Base-by-base conservation (phyloP, 2,888 invertebrate species). In the Meiosimyza decipiens region DNA sequence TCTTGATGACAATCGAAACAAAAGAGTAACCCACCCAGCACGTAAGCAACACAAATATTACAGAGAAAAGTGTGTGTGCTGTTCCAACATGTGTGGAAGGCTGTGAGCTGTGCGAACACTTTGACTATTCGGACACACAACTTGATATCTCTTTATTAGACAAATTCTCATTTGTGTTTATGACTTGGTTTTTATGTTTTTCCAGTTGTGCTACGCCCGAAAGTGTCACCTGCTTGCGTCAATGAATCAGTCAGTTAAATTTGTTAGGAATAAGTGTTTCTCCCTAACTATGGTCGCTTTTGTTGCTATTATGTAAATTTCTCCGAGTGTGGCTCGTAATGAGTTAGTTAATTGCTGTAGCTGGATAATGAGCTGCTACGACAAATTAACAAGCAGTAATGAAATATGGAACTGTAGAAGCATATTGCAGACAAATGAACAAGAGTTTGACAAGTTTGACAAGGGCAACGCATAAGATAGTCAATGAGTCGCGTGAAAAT, bases 151-250 rank as follows among this genome's bases (percentile, higher is more conserved):
- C 55, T 18, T 57, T 57, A 22, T 57, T 57, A 6, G 22, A 57
- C 28, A 18, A 57, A n/a, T 57, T 57, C 22, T 18, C 55, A 57
- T 57, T 57, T 18, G 16, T 12, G 55, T 57, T 57, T 57, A 18
- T 57, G 55, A 57, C 55, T 57, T 22, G 18, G 9, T 22, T 57
- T 57, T 28, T 57, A 15, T 57, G 22, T 7, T 28, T 57, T 18
- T 18, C 13, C 16, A 16, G 12, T 57, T 57, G 57, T 22, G 57
- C 15, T 28, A 12, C 22, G 22, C 22, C 57, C 13, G 28, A 57
- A 57, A 57, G 7, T 57, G 57, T 57, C 57, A 28, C 57, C 57
- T 57, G 28, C 57, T 57, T 28, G 57, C 18, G 22, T 22, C 57
- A 57, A 5, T 28, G 40, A 40, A 40, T 40, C 40, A 40, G 40